A percentile compares a stretch with the other conserved stretches of the same genome.
Conservation (phyloP, 2,888 invertebrate genomes). For the Drosophila sordidula region DNA sequence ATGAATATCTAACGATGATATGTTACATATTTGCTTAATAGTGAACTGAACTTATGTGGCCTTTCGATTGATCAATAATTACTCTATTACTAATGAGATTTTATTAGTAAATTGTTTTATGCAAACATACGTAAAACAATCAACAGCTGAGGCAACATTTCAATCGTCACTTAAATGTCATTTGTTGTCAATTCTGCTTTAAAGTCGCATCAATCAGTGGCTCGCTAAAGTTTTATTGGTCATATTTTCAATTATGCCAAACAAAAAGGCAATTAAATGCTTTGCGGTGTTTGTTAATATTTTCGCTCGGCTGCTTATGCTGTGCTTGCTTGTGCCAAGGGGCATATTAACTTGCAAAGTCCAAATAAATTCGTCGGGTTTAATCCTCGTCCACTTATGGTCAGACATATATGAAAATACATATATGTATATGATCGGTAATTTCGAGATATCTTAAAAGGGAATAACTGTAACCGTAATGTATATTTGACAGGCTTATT, state of each 20-base stretch:
- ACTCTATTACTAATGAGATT: not conserved
- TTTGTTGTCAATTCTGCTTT: constrained; percentile 1
- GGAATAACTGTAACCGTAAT: too few relatives aligned
- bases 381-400: too few relatives aligned
- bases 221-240: not conserved
- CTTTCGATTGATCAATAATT: not conserved
- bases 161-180: not conserved
- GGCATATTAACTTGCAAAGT: not conserved
- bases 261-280: constrained; percentile 31
- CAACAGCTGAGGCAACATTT: constrained; percentile 1
- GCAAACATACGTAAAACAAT: not conserved
- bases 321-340: not conserved
- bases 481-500: not conserved
- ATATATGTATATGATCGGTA: too few relatives aligned
- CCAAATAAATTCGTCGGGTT: too few relatives aligned
- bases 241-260: not conserved
- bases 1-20: not conserved
- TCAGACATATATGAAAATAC: too few relatives aligned
- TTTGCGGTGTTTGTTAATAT: constrained; percentile 6
- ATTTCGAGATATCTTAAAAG: not conserved
- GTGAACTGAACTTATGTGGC: too few relatives aligned
- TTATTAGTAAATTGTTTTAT: too few relatives aligned
- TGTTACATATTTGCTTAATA: not conserved
- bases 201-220: constrained; percentile 8
- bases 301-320: not conserved